Conservation (phyloP, 2,113 vertebrate genomes). For the Vidua macroura region DNA sequence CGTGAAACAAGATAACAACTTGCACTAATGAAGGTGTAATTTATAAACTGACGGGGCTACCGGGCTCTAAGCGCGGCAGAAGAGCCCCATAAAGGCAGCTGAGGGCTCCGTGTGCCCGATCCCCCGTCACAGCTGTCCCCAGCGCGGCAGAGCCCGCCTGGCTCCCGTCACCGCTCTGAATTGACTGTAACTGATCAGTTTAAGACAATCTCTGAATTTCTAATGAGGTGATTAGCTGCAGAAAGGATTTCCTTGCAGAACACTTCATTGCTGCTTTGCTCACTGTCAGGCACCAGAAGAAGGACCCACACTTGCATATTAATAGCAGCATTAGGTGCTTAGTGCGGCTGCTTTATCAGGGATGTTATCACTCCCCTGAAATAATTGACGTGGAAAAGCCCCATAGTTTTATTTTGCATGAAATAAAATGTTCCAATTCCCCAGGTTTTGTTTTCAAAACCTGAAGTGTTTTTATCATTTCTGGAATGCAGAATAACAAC, state of each 20-base stretch:
- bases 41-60: background rate
- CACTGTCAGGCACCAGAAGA: background rate
- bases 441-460: background rate
- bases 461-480: background rate
- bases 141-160: accelerated
- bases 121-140: accelerated
- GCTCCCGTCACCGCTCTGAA: background rate
- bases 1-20: background rate
- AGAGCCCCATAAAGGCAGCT: background rate
- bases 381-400: background rate
- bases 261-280: background rate
- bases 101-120: accelerated
- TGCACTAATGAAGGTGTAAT: background rate
- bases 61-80: background rate
- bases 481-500: background rate
- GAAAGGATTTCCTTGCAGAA: slow-evolving; percentile 8
- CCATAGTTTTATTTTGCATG: background rate
- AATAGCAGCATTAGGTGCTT: background rate
- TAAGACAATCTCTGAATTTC: background rate
- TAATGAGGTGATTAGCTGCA: background rate
- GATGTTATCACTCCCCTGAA: background rate
- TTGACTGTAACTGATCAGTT: background rate
- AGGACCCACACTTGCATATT: background rate
- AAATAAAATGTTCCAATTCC: background rate
- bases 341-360: background rate